Conservation (phyloP, 2,888 invertebrate genomes). For the Rugalucina vietnamica region DNA sequence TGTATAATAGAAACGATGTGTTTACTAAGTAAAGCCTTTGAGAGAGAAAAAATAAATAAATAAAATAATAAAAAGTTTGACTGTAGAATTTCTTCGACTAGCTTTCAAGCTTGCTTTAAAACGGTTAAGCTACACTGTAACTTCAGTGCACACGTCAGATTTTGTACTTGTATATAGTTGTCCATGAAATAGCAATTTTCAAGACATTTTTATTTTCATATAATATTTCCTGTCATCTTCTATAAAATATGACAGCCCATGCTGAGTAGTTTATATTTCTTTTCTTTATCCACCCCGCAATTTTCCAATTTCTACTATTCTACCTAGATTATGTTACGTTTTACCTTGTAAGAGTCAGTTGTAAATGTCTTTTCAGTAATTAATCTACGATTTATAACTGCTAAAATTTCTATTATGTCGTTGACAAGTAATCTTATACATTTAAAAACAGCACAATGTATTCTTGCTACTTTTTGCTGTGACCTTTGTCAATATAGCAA, state of each 20-base stretch:
- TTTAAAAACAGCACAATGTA: neutral
- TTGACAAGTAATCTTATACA: neutral
- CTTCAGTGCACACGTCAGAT: too few species aligned
- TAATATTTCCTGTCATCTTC: neutral
- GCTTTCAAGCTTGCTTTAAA: too few species aligned
- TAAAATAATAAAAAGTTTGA: too few species aligned
- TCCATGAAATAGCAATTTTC: too few species aligned
- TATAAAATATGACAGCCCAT: constrained; percentile 6
- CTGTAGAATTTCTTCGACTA: too few species aligned
- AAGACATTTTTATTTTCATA: neutral
- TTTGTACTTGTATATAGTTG: too few species aligned
- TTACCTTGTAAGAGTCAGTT: neutral
- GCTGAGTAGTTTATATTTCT: neutral
- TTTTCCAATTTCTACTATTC: neutral
- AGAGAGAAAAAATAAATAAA: too few species aligned
- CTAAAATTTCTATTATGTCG: neutral
- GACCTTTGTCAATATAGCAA: constrained; percentile 10
- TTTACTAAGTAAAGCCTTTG: too few species aligned
- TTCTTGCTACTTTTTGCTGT: neutral
- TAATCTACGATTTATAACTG: neutral
- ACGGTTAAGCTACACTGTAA: too few species aligned
- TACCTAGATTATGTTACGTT: neutral
- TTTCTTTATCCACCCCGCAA: neutral
- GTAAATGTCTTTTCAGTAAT: neutral
- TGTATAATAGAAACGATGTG: too few species aligned